phyloP scores from a whole-genome alignment of 2,113 vertebrate species.

The Tragelaphus buxtoni region DNA sequence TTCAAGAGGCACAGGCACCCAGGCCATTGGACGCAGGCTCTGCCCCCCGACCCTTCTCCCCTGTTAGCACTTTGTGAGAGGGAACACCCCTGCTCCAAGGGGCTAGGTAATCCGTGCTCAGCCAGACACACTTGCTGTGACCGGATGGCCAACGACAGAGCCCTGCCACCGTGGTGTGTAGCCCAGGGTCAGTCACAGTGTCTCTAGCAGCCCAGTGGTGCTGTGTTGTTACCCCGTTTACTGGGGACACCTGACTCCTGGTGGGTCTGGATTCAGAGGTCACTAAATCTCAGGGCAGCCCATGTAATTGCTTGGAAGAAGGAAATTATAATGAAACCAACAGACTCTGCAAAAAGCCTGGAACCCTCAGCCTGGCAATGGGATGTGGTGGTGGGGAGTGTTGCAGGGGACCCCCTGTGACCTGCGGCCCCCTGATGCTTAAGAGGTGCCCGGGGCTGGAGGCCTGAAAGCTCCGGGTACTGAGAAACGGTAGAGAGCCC shows the following conservation, averaged over 20 bases:
- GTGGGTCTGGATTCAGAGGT: background rate
- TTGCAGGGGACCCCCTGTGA: background rate
- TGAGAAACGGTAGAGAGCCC: background rate
- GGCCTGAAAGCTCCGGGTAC: background rate
- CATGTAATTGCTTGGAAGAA: background rate
- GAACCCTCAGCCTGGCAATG: background rate
- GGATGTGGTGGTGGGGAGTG: accelerated
- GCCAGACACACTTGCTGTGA: background rate
- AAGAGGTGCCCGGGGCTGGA: background rate
- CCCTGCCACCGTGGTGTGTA: accelerated
- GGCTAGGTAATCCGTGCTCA: accelerated
- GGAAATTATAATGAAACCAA: background rate
- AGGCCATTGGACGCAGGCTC: accelerated
- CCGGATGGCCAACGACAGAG: background rate
- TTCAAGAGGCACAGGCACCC: background rate
- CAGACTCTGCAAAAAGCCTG: background rate
- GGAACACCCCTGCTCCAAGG: background rate
- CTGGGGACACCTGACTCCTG: background rate
- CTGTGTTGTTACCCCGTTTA: background rate
- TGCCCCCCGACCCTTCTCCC: background rate
- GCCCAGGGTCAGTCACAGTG: background rate
- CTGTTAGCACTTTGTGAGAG: too few species aligned
- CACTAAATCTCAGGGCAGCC: background rate
- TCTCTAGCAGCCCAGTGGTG: accelerated
- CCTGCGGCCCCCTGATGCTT: background rate